Evolutionary conservation across 1,140 invertebrate genomes (phyloP).

Genomic region (Bombus fervidus): DNA sequence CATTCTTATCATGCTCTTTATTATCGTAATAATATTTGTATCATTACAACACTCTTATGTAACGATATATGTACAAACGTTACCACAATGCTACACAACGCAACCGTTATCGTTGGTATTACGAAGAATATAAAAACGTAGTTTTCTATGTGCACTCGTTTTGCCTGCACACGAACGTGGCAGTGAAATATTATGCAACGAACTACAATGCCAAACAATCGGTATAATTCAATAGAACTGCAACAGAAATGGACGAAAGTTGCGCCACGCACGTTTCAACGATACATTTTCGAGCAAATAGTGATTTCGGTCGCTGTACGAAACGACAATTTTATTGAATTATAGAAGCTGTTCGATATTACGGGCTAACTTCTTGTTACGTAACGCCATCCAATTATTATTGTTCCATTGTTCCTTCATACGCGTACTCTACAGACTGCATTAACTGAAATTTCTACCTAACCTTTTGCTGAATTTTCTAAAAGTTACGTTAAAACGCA

Average conservation of each 20-base stretch:
- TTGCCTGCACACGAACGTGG: not conserved
- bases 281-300: conserved; percentile 20
- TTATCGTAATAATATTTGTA: not conserved
- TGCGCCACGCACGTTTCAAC: not conserved
- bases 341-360: not conserved
- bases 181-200: conserved; percentile 1
- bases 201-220: conserved; percentile 13
- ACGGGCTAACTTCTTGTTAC: not conserved
- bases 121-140: not conserved
- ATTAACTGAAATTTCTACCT: not conserved
- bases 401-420: not conserved
- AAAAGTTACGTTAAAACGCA: not conserved
- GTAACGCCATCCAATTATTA: conserved; percentile 14
- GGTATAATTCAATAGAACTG: conserved; percentile 34
- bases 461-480: not conserved
- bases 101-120: not conserved
- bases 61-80: not conserved
- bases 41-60: not conserved
- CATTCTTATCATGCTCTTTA: too few species aligned
- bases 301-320: not conserved
- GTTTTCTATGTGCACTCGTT: not conserved
- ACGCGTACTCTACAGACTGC: too few species aligned
- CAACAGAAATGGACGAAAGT: conserved; percentile 25
- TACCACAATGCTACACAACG: not conserved
- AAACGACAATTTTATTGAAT: conserved; percentile 22